Base-by-base conservation (phyloP, 2,797 vertebrate species). In the Cottoperca gobio region DNA sequence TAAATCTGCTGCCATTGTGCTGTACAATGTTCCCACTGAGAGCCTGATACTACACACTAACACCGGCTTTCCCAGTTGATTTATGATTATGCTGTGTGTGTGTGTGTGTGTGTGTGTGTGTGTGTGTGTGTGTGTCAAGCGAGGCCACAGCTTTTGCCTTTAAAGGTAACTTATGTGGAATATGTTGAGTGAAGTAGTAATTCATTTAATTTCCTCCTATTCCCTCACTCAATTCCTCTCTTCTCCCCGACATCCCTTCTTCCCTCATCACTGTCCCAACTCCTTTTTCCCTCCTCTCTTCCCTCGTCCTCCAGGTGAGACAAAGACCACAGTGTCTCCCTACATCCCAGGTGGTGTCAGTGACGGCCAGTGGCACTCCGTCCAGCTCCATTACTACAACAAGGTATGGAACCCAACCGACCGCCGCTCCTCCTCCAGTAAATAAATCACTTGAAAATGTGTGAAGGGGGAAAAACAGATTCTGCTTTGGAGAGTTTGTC, bases 301-400 rank as follows among this genome's bases (percentile, higher is more conserved):
- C 3, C 31, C 12, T 53, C 40, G 11, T 65, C 58, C n/a, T 82
- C 19, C 84, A 99, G 98, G 98, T 19, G 97, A 99, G 91, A 94
- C 95, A 3, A 97, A 95, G 26, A 99, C 98, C 0, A 97, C 93
- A 0, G 98, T 99, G 88, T 90, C 96, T 0, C 97, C 98, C 0
- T 96, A 95, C 14, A 73, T 99, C 48, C 91, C 75, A 0, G 97
- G 97, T 0, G 98, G 98, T 3, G 97, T 99, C 84, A 99, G 98
- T 0, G 97, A 99, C 0, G 97, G 98, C 58, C 96, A 95, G 69
- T 99, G 98, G 98, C 98, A 99, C 84, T 96, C 96, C 0, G 96
- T 99, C 58, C 97, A 96, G 90, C 96, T 99, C 77, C 97, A 96
- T 74, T 99, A 99, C 94, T 99, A 99, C 94, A 99, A 99, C 88